Conservation (phyloP, 2,113 vertebrate species). For the Symphodus melops region DNA sequence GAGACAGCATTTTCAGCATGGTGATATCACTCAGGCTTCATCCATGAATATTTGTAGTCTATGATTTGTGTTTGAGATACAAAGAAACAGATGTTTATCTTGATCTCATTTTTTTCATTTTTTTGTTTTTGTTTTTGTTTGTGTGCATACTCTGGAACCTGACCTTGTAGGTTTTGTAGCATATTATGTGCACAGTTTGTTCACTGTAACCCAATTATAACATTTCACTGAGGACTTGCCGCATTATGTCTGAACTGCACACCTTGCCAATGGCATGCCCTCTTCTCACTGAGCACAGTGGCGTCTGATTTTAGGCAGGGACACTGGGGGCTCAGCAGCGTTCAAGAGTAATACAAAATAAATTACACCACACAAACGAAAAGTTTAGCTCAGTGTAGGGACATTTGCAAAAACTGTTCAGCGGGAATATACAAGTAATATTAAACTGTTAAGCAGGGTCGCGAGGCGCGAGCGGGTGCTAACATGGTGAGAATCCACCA, state of each 20-base stretch:
- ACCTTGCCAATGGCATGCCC: background rate
- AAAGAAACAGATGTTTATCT: no score
- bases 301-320: slow-evolving; percentile 57
- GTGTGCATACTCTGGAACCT: no score
- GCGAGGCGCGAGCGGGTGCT: no score
- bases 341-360: slow-evolving; percentile 39
- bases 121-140: no score
- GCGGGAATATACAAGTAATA: slow-evolving; percentile 38
- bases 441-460: no score
- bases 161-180: background rate
- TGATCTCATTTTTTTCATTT: no score
- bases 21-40: no score
- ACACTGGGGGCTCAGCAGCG: slow-evolving; percentile 44
- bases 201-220: background rate
- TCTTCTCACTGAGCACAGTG: background rate
- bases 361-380: slow-evolving; percentile 32
- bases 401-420: no score
- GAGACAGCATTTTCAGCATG: no score
- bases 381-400: slow-evolving; percentile 48
- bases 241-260: slow-evolving; percentile 22
- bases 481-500: no score
- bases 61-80: no score
- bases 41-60: no score
- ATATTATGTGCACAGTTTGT: background rate
- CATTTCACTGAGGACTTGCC: slow-evolving; percentile 9